phyloP scores from a whole-genome alignment of 2,113 vertebrate species.

The Hippoglossus stenolepis region DNA sequence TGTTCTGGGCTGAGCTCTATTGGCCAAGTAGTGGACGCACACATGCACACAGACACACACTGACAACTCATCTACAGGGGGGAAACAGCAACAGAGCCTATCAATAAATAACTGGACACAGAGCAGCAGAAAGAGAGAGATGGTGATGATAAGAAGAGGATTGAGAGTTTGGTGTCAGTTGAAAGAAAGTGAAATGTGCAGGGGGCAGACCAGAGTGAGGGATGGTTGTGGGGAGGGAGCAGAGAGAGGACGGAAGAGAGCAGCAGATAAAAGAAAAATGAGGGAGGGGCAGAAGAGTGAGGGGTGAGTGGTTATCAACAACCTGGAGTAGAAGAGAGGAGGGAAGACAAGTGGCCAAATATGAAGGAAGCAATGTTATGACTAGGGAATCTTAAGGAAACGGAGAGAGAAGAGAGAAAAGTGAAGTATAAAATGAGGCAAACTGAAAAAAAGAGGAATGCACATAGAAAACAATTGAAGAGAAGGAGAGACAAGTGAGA shows the following conservation, averaged over 20 bases:
- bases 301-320: constrained; percentile 13
- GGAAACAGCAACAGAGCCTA: constrained; percentile 29
- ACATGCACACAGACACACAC: constrained; percentile 19
- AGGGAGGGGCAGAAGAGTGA: background rate
- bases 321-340: background rate
- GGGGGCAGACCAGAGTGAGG: constrained; percentile 9
- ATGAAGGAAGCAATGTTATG: background rate
- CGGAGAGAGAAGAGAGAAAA: background rate
- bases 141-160: constrained; percentile 19
- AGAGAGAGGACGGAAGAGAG: constrained; percentile 7
- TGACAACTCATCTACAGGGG: constrained; percentile 43
- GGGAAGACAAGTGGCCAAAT: background rate
- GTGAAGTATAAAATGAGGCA: background rate
- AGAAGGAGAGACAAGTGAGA: background rate
- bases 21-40: constrained; percentile 12
- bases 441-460: constrained; percentile 7
- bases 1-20: constrained; percentile 55
- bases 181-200: constrained; percentile 1
- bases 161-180: constrained; percentile 18
- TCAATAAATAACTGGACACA: constrained; percentile 61
- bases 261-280: constrained; percentile 6
- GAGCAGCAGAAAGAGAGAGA: constrained; percentile 40
- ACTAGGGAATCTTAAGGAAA: background rate
- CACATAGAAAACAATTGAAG: background rate
- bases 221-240: background rate